A percentile compares a stretch with the other conserved stretches of the same genome.
Conservation (phyloP, 2,113 vertebrate species). For the Mobula birostris region DNA sequence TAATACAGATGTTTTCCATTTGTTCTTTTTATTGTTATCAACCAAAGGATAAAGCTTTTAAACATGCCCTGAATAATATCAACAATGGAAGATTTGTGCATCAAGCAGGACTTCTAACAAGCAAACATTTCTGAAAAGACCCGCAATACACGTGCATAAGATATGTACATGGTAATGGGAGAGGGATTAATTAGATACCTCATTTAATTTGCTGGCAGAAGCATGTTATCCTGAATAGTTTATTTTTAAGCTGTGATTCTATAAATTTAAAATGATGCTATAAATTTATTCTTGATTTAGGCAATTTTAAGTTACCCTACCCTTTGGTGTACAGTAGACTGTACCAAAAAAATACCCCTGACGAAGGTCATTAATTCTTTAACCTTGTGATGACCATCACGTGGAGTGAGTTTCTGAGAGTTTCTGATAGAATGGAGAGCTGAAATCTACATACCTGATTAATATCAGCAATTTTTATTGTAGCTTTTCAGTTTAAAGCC, state of each 20-base stretch:
- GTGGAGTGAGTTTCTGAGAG: not conserved
- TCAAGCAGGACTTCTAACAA: not conserved
- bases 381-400: not conserved
- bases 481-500: not conserved
- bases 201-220: not conserved
- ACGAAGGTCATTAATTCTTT: not conserved
- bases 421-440: not conserved
- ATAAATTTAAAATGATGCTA: not conserved
- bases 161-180: not conserved
- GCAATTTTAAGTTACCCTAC: not conserved
- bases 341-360: not conserved
- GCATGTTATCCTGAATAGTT: not conserved
- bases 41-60: not conserved
- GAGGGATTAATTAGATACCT: not conserved
- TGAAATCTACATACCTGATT: not conserved
- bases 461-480: not conserved
- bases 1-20: slow-evolving; percentile 24
- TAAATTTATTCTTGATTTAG: not conserved
- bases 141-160: not conserved
- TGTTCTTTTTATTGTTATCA: not conserved
- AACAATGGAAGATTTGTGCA: not conserved
- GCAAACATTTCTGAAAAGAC: not conserved
- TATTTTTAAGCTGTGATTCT: not conserved
- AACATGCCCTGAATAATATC: not conserved
- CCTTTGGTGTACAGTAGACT: not conserved